Evolutionary conservation across 2,113 vertebrate genomes (phyloP).

Genomic region (Camelus dromedarius): DNA sequence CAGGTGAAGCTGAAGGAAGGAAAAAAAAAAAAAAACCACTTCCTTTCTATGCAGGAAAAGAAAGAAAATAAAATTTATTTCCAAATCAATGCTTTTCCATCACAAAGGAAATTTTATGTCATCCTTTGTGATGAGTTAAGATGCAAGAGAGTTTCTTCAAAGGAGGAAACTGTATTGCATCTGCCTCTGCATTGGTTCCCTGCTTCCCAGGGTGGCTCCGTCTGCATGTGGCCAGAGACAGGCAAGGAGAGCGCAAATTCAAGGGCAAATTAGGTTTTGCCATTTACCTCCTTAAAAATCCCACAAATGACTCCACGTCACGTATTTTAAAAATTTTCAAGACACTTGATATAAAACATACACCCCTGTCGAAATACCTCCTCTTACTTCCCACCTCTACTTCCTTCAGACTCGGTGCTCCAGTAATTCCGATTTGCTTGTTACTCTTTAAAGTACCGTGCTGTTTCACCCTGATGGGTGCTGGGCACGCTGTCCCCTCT

Average conservation of each 20-base stretch:
- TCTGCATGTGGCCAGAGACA: neutral
- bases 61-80: neutral
- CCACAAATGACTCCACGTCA: neutral
- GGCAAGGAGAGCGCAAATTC: neutral
- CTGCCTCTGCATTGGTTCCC: neutral
- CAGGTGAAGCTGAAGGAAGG: conserved; percentile 61
- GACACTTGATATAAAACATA: neutral
- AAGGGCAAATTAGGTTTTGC: neutral
- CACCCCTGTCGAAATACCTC: neutral
- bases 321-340: neutral
- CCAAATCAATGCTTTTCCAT: conserved; percentile 53
- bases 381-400: neutral
- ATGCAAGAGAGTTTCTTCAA: neutral
- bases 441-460: fast-evolving
- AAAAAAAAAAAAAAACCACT: neutral
- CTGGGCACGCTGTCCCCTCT: fast-evolving
- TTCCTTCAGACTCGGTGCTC: neutral
- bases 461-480: fast-evolving
- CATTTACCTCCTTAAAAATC: neutral
- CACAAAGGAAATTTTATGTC: conserved; percentile 57
- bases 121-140: conserved; percentile 25
- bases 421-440: neutral
- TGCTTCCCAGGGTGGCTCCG: neutral
- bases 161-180: neutral
- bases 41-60: conserved; percentile 63